Evolutionary conservation across 2,113 vertebrate species (phyloP).

Genomic region (Eulemur rufifrons): DNA sequence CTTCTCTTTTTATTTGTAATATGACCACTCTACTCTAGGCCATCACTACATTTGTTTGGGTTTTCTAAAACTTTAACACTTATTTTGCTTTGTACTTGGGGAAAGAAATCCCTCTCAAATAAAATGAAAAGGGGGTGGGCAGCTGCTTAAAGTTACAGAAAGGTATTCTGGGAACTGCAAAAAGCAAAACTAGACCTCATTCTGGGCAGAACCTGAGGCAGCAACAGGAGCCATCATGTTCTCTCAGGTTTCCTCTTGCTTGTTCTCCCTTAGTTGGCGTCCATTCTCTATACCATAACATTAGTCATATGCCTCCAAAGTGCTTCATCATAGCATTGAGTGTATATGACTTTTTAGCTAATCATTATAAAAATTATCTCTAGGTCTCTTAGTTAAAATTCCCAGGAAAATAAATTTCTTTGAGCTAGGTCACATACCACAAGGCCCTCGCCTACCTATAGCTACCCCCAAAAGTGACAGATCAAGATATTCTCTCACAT

Average conservation of each 20-base stretch:
- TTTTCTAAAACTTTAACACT: background rate
- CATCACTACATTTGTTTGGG: background rate
- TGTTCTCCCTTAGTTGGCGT: background rate
- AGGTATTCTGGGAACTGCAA: background rate
- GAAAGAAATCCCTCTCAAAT: background rate
- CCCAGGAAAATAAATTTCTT: background rate
- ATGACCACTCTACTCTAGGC: background rate
- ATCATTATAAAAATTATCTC: background rate
- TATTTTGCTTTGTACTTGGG: background rate
- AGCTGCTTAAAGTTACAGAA: background rate
- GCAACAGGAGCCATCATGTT: no score
- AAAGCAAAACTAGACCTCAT: background rate
- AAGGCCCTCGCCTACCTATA: background rate
- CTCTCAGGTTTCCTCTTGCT: background rate
- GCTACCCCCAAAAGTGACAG: background rate
- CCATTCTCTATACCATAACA: background rate
- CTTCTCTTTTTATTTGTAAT: background rate
- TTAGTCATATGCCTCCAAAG: background rate
- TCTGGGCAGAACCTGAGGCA: rapidly evolving
- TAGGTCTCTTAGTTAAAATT: background rate
- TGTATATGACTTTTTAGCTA: background rate
- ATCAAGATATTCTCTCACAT: background rate
- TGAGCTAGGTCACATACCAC: background rate
- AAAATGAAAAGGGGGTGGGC: background rate
- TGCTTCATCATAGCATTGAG: background rate